Base-by-base conservation (phyloP, 2,888 invertebrate species). In the Saturnia japonica region DNA sequence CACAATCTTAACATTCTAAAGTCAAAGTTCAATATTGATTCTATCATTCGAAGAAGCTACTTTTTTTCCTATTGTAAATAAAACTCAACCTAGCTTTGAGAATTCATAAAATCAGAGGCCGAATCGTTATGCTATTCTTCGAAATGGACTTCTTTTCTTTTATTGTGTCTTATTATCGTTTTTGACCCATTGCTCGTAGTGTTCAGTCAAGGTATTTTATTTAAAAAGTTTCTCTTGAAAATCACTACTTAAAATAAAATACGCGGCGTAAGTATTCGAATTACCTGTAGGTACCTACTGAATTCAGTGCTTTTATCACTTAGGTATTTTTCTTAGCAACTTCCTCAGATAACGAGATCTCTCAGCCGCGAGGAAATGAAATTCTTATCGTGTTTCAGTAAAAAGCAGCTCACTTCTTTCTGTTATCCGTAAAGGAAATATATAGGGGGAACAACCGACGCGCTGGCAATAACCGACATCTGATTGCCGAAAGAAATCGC, bases 381-480 rank as follows among this genome's bases (percentile, higher is more conserved):
- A 94, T 94, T 93, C 94, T 94, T 94, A 94, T 94, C 94, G 91
- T 88, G 87, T 88, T 86, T 85, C 83, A 82, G 87, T 86, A 86
- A 89, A 88, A 89, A 89, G 89, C 87, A 90, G 89, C 89, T 86
- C 85, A 87, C 88, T 91, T 88, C 88, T 88, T 88, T 89, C 91
- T 88, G 88, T 92, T 92, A 92, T 91, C 93, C 92, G 85, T 77
- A 79, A 78, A 87, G 90, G 90, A 93, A 93, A 93, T 93, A 91
- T 91, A 91, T 90, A 84, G 87, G 80, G 87, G 88, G 87, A 86
- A 80, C 78, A 80, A 81, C 77, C 80, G 81, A 82, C 80, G 74
- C 81, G 80, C 81, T 60, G 78, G 89, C 87, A 87, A 90, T 88
- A 91, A 89, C 88, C 87, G 82, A 83, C 87, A 87, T 90, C 88